Percentiles rank a stretch among this genome's conserved stretches.
Evolutionary conservation across 1,140 invertebrate genomes (phyloP).

Genomic region (Drosophila melanica): DNA sequence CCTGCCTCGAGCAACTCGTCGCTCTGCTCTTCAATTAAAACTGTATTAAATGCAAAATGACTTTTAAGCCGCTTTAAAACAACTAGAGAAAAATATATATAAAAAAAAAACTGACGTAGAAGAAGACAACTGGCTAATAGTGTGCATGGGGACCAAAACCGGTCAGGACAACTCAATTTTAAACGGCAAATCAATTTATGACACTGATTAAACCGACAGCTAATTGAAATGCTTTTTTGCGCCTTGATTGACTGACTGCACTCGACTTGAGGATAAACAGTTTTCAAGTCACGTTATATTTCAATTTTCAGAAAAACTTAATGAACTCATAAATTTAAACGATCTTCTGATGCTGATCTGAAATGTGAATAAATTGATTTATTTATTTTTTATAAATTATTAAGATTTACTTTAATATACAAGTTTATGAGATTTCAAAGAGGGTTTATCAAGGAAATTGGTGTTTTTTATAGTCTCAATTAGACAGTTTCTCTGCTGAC

Average conservation of each 20-base stretch:
- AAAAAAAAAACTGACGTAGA: slow-evolving; percentile 28
- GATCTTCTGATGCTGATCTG: background rate
- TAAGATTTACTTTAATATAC: too few relatives aligned
- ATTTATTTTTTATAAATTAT: too few relatives aligned
- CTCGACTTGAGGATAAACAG: slow-evolving; percentile 2
- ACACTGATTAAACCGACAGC: slow-evolving; percentile 63
- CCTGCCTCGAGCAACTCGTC: background rate
- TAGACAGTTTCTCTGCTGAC: too few relatives aligned
- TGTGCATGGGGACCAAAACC: slow-evolving; percentile 26
- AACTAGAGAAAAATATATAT: slow-evolving; percentile 13
- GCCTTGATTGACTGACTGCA: slow-evolving; percentile 35
- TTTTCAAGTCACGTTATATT: slow-evolving; percentile 37
- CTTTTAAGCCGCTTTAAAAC: slow-evolving; percentile 53
- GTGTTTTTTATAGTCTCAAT: too few relatives aligned
- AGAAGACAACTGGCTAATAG: background rate
- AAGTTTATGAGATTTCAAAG: too few relatives aligned
- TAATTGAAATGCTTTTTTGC: slow-evolving; percentile 68
- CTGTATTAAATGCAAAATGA: slow-evolving; percentile 80
- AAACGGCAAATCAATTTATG: slow-evolving; percentile 65
- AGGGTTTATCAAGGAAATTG: too few relatives aligned
- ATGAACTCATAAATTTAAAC: background rate
- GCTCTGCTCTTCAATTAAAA: slow-evolving; percentile 68
- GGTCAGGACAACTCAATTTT: slow-evolving; percentile 72
- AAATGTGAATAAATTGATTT: too few relatives aligned
- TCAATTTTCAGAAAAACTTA: slow-evolving; percentile 20